Evolutionary conservation across 2,888 invertebrate species (phyloP).

Genomic region (Eumerus sabulonum): DNA sequence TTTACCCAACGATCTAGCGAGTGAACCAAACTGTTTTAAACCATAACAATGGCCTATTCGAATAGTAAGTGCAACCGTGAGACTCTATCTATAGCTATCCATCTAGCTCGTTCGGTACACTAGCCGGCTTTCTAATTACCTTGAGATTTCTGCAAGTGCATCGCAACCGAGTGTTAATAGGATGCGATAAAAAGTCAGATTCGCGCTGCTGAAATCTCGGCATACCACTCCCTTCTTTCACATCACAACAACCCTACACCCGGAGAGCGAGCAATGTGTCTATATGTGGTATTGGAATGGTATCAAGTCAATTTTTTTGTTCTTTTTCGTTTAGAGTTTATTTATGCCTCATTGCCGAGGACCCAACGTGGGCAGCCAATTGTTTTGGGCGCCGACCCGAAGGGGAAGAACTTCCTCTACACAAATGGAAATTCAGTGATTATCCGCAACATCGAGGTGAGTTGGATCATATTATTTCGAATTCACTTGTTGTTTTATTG

Average conservation of each 20-base stretch:
- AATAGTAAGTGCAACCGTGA: slow-evolving; percentile 62
- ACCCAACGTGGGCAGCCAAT: slow-evolving; percentile 97
- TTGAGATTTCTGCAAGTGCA: slow-evolving; percentile 12
- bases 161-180: not conserved
- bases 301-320: slow-evolving; percentile 25
- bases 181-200: slow-evolving; percentile 4
- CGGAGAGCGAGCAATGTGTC: too few species aligned
- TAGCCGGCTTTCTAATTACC: slow-evolving; percentile 49
- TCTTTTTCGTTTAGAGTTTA: slow-evolving; percentile 83
- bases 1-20: not conserved
- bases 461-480: slow-evolving; percentile 69
- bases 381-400: slow-evolving; percentile 96
- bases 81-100: slow-evolving; percentile 1
- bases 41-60: slow-evolving; percentile 56
- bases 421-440: slow-evolving; percentile 98
- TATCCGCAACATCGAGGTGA: slow-evolving; percentile 95
- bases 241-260: slow-evolving; percentile 15
- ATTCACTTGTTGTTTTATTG: too few species aligned
- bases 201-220: slow-evolving; percentile 10
- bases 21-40: slow-evolving; percentile 9
- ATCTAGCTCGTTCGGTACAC: not conserved
- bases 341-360: slow-evolving; percentile 95
- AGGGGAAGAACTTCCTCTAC: slow-evolving; percentile 97
- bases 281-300: not conserved
- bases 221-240: slow-evolving; percentile 59